Percentiles rank a stretch among this genome's conserved stretches.
Evolutionary conservation across 2,797 vertebrate genomes (phyloP).

Genomic region (Uromys caudimaculatus): DNA sequence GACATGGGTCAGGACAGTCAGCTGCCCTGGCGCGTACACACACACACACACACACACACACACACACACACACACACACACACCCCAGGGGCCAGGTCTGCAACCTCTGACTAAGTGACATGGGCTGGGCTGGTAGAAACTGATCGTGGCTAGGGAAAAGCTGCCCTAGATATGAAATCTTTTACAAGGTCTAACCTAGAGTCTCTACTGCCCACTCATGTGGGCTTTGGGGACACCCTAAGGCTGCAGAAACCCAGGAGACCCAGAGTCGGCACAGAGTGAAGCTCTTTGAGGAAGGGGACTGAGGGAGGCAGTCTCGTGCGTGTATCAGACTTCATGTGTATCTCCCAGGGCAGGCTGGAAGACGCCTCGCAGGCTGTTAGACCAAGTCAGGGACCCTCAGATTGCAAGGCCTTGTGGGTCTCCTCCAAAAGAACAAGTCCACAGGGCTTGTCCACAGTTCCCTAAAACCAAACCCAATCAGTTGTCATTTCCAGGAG

Average conservation of each 20-base stretch:
- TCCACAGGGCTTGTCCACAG: background rate
- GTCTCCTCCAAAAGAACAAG: background rate
- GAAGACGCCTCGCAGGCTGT: background rate
- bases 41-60: background rate
- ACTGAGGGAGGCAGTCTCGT: background rate
- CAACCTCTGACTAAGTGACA: background rate
- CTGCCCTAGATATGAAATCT: background rate
- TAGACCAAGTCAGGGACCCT: background rate
- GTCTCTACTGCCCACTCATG: background rate
- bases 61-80: background rate
- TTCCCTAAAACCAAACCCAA: background rate
- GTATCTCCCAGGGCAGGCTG: background rate
- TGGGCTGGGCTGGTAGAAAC: background rate
- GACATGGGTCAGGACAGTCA: background rate
- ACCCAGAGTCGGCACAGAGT: background rate
- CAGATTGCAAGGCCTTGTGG: background rate
- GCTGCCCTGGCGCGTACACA: background rate
- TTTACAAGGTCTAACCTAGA: background rate
- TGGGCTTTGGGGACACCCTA: background rate
- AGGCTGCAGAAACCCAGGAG: background rate
- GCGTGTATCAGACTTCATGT: background rate
- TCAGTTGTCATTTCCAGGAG: constrained; percentile 11
- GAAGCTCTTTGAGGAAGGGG: background rate
- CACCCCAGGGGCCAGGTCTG: background rate
- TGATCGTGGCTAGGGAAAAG: background rate